Evolutionary conservation across 2,113 vertebrate species (phyloP), one percentile per base, ranked within the genome.

Genomic region (Bufo gargarizans): DNA sequence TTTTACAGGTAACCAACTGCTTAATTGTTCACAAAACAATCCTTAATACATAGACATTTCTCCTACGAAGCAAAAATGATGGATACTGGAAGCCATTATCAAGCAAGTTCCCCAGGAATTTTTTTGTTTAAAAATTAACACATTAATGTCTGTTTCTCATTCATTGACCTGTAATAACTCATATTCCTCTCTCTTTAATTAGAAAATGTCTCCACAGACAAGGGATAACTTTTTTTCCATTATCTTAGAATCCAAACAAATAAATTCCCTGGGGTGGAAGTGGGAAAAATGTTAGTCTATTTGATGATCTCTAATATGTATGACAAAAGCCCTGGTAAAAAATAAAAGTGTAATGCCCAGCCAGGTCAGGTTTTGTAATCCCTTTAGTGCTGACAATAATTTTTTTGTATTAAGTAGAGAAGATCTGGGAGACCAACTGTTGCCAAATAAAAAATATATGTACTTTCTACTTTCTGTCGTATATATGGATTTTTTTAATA

Each of bases 51-150:
- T 49, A 55, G 65, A 86, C 20, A 80, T 81, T 87, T 55, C 71
- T 65, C 45, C 47, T 58, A 76, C 19, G 16, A 88, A 88, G 80
- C 86, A 77, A 49, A 65, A 76, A 83, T 77, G 71, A 88, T 88
- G 79, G 55, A 82, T 50, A 88, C 71, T 88, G 65, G 58, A 88
- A 83, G 86, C 79, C 86, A 45, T 77, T 77, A 83, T 76, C 71
- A 88, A 88, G 86, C 86, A 88, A 50, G 7, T 72, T 83, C 69
- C 86, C 86, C 86, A 88, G 86, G 86, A 88, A 88, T 88, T 88
- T 88, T 72, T 88, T 88, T 88, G 86, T 88, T 88, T 88, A 79
- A 43, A 65, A 87, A 81, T 74, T 43, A 83, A 47, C 56, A 77
- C 56, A 78, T 65, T 43, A n/a, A 86, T 50, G 0, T 81, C 56